Evolutionary conservation across 35 echinoderm and acorn worm genomes (phyloP), one percentile per base, ranked within the genome.

Genomic region (Acanthaster planci): DNA sequence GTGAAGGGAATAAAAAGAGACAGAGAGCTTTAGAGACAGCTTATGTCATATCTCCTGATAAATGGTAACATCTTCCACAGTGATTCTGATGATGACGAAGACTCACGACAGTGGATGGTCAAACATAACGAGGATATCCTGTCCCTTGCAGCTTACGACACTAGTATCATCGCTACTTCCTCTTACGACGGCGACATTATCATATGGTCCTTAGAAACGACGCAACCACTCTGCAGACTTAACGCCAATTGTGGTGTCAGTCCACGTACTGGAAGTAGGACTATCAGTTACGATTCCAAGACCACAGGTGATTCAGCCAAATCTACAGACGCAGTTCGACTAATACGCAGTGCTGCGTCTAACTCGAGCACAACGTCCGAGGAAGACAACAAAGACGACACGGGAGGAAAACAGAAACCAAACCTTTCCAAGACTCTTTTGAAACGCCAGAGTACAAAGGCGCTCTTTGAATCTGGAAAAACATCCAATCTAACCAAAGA

Each of bases 51-150:
- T n/a, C n/a, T n/a, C n/a, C n/a, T n/a, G n/a, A n/a, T n/a, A n/a
- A n/a, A n/a, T n/a, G n/a, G n/a, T n/a, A n/a, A n/a, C n/a, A n/a
- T 84, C 6, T 27, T 40, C 40, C 67, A 51, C 77, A 99, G 96
- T 67, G 96, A 99, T 91, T 99, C 88, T 15, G 91, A 99, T 57
- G 96, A 99, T 29, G 89, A 94, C 60, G 92, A 94, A 21, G 96
- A 99, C 38, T 91, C 89, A 9, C 60, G 96, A 39, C 96, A 99
- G 72, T 99, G 91, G 92, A 77, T 84, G 56, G 1, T 87, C 16
- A 99, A 93, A 81, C 96, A 99, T 72, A 99, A 87, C 42, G 96
- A 99, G 44, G 96, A 99, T 67, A 89, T 99, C 30, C 82, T 99
- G 37, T 91, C 92, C 9, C 80, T 99, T 2, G 79, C 89, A 34